phyloP scores from a whole-genome alignment of 1,140 invertebrate genomes.

The Steinernema khuongi region DNA sequence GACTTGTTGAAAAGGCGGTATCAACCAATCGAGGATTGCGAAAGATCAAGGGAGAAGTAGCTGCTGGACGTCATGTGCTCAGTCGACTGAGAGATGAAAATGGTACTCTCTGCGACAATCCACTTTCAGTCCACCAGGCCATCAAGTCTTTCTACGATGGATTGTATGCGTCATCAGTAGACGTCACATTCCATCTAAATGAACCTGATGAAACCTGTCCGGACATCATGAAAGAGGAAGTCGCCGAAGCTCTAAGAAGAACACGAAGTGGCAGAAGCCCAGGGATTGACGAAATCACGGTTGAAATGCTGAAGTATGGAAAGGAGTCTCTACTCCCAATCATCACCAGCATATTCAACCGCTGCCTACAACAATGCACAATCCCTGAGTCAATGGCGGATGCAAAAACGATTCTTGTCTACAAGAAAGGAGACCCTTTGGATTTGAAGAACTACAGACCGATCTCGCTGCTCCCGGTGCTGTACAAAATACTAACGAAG shows the following conservation, averaged over 20 bases:
- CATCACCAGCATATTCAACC: constrained; percentile 24
- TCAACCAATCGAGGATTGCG: too few species aligned
- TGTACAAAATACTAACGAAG: constrained; percentile 32
- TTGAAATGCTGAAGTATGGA: neutral
- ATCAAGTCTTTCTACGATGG: neutral
- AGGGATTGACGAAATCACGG: neutral
- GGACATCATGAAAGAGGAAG: neutral
- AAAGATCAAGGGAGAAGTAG: too few species aligned
- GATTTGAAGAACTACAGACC: constrained; percentile 27
- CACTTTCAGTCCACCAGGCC: neutral
- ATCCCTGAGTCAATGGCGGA: neutral
- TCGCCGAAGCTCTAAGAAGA: neutral
- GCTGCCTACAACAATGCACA: neutral
- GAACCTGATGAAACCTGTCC: neutral
- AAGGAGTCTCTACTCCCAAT: neutral
- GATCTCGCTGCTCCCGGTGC: constrained; percentile 35
- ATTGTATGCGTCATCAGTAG: neutral
- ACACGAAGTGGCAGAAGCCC: neutral
- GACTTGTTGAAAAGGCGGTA: too few species aligned
- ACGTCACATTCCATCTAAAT: neutral
- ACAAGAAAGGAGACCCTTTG: constrained; percentile 25
- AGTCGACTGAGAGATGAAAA: too few species aligned
- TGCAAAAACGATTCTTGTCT: constrained; percentile 28
- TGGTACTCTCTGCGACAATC: too few species aligned
- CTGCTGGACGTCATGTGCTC: too few species aligned